Evolutionary conservation across 1,140 invertebrate genomes (phyloP), one percentile per base, ranked within the genome.

Genomic region (Myzus persicae): DNA sequence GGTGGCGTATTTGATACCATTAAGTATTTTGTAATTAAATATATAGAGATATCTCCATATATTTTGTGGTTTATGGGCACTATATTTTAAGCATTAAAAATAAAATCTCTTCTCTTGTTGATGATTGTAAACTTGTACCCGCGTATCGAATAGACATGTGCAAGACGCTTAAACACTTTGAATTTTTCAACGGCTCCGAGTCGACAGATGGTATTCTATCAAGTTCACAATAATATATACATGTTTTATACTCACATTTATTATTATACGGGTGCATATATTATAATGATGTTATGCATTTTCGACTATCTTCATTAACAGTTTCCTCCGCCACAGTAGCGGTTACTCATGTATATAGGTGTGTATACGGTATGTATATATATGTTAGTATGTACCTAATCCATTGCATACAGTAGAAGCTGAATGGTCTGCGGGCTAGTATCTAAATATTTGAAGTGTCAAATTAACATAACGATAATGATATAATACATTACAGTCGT

Each of bases 161-260:
- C 20, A 51, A 51, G 48, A 51, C 59, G 31, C 59, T n/a, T 76
- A 76, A 76, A 36, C 59, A n/a, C 59, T 76, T n/a, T n/a, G n/a
- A 76, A 76, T 76, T 76, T 76, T 76, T 76, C 59, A 18, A n/a
- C 59, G 59, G n/a, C 20, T 76, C 59, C 59, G 0, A 76, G 31
- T n/a, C 59, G 59, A 76, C 59, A 76, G 59, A 76, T 76, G 59
- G 59, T 76, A n/a, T 76, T 76, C 59, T 14, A n/a, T 76, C n/a
- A 14, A n/a, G 59, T 20, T n/a, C 31, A 76, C 59, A 76, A 76
- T n/a, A 76, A n/a, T 76, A 31, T 67, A n/a, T 31, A 31, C 59
- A 4, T 18, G 59, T 76, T 76, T 18, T n/a, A 76, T n/a, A 76
- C 59, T n/a, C 59, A 76, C 59, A 76, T 76, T 67, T 67, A 67